Conservation (phyloP, 1,140 invertebrate genomes). For the Carposina sasakii region DNA sequence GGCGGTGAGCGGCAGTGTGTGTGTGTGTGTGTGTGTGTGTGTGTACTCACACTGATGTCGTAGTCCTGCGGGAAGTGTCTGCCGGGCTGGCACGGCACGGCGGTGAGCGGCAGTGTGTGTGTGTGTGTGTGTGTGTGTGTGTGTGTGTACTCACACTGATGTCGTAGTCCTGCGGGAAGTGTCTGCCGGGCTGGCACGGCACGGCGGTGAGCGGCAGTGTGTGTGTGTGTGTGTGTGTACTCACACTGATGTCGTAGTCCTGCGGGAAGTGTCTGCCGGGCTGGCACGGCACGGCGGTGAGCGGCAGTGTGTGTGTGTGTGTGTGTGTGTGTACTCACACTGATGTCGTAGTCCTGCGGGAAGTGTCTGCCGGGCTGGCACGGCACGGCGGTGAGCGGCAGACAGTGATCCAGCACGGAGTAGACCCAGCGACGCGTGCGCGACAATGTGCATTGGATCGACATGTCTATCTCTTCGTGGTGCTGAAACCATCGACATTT, state of each 20-base stretch:
- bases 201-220: not conserved
- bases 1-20: no score
- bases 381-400: not conserved
- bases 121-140: no score
- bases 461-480: not conserved
- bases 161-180: not conserved
- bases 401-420: not conserved
- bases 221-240: no score
- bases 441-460: not conserved
- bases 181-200: not conserved
- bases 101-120: no score
- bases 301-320: not conserved
- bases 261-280: not conserved
- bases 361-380: not conserved
- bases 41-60: no score
- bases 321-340: not conserved
- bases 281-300: not conserved
- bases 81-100: no score
- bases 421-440: not conserved
- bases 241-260: not conserved
- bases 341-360: not conserved
- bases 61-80: no score
- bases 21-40: no score
- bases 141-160: not conserved
- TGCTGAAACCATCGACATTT: not conserved